phyloP scores from a whole-genome alignment of 1,140 invertebrate genomes.

The Caenorhabditis inopinata region DNA sequence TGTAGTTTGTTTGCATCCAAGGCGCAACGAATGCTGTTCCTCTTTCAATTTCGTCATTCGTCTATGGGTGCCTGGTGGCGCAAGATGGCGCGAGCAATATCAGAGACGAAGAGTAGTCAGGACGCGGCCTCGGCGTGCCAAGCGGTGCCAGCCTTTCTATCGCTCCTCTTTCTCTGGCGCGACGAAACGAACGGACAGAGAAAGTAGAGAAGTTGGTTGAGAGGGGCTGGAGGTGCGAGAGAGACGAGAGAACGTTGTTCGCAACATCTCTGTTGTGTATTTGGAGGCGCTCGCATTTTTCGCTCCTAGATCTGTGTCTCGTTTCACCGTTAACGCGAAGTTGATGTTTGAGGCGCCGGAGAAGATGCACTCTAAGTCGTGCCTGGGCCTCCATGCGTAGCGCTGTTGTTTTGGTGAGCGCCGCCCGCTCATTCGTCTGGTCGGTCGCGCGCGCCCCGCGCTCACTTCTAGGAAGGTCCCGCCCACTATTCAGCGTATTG shows the following conservation, averaged over 20 bases:
- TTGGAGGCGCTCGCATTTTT: neutral
- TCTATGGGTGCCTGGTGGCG: conserved; percentile 19
- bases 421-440: conserved; percentile 20
- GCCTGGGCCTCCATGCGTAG: conserved; percentile 14
- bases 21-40: conserved; percentile 14
- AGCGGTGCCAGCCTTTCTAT: conserved; percentile 13
- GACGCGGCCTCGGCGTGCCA: conserved; percentile 16
- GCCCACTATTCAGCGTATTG: conserved; percentile 17
- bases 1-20: conserved; percentile 17
- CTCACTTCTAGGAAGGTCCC: conserved; percentile 31
- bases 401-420: conserved; percentile 25
- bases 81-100: conserved; percentile 6
- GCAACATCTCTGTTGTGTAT: conserved; percentile 25
- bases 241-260: conserved; percentile 28
- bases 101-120: neutral
- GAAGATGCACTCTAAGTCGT: conserved; percentile 24
- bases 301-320: neutral
- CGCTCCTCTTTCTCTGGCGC: conserved; percentile 7
- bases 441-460: conserved; percentile 26
- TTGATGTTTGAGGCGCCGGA: conserved; percentile 7
- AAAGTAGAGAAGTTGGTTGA: neutral
- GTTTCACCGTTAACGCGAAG: neutral
- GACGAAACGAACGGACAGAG: conserved; percentile 12
- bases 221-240: conserved; percentile 22
- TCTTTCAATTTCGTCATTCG: conserved; percentile 6